Conservation (phyloP, 37 sponge, comb jelly and placozoan species). For the Hexactinellida sp. region DNA sequence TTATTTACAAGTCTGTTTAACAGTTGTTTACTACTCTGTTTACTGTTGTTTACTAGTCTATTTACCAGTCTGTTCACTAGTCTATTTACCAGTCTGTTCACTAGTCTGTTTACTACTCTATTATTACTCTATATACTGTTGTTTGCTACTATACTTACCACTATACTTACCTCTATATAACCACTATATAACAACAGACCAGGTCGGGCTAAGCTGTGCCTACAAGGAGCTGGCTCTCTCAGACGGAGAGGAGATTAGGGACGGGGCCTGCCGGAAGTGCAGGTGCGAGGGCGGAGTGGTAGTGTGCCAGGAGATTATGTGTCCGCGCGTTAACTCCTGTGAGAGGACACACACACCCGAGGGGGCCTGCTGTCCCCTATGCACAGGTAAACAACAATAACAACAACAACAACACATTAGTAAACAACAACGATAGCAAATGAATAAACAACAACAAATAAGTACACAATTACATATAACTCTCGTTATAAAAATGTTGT, state of each 20-base stretch:
- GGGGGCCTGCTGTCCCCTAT: neutral
- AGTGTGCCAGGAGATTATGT: neutral
- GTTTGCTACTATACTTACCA: too few species aligned
- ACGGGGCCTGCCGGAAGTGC: neutral
- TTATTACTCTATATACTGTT: too few species aligned
- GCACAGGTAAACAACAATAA: neutral
- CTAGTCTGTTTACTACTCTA: too few species aligned
- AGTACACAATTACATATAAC: neutral
- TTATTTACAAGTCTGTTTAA: too few species aligned
- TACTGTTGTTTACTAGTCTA: too few species aligned
- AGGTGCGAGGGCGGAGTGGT: neutral
- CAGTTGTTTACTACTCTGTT: too few species aligned
- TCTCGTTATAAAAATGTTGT: too few species aligned
- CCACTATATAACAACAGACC: too few species aligned
- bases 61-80: too few species aligned
- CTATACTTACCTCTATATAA: too few species aligned
- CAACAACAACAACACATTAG: too few species aligned
- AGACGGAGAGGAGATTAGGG: neutral
- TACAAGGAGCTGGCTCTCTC: neutral
- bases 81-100: too few species aligned
- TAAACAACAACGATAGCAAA: neutral
- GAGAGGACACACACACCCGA: neutral
- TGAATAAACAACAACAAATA: neutral
- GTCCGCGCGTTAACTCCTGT: neutral
- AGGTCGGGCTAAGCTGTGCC: neutral